These are phyloP conservation scores for Zygaena filipendulae DNA, from an alignment of 2,888 invertebrate genomes.

Conservation along the genomic window DNA sequence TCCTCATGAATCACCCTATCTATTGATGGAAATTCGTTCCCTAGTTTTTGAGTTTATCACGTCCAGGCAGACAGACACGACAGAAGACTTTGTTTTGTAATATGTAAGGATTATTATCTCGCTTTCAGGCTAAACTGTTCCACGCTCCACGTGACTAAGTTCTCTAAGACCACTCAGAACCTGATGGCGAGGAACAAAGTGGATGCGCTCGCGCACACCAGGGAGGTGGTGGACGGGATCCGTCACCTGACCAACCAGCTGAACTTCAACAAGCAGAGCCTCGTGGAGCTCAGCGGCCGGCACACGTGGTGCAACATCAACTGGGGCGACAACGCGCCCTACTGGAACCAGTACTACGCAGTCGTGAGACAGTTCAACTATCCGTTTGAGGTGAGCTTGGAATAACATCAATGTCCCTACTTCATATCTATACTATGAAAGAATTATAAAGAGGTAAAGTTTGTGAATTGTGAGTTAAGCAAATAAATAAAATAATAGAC, in stretches of 20 bases:
- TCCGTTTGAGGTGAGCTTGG: constrained; percentile 51
- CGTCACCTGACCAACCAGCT: constrained; percentile 38
- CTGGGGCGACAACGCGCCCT: constrained; percentile 58
- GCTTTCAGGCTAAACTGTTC: constrained; percentile 50
- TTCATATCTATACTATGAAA: neutral
- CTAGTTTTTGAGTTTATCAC: no score
- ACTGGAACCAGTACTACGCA: constrained; percentile 58
- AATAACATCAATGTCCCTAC: neutral
- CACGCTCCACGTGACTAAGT: constrained; percentile 44
- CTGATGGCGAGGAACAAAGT: constrained; percentile 42
- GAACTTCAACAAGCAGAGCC: constrained; percentile 32
- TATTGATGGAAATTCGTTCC: no score
- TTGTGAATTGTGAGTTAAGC: no score
- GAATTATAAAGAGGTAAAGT: no score
- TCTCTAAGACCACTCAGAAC: constrained; percentile 46
- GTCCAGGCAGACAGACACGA: no score
- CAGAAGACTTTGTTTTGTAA: no score
- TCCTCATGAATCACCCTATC: no score
- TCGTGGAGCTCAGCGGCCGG: constrained; percentile 9
- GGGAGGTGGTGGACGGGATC: constrained; percentile 46
- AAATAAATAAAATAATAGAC: no score
- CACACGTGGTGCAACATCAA: constrained; percentile 46
- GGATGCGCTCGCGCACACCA: constrained; percentile 33
- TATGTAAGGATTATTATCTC: no score
- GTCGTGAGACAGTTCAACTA: constrained; percentile 43